Conservation (phyloP, 2,113 vertebrate genomes). For the Dipodomys stephensi region DNA sequence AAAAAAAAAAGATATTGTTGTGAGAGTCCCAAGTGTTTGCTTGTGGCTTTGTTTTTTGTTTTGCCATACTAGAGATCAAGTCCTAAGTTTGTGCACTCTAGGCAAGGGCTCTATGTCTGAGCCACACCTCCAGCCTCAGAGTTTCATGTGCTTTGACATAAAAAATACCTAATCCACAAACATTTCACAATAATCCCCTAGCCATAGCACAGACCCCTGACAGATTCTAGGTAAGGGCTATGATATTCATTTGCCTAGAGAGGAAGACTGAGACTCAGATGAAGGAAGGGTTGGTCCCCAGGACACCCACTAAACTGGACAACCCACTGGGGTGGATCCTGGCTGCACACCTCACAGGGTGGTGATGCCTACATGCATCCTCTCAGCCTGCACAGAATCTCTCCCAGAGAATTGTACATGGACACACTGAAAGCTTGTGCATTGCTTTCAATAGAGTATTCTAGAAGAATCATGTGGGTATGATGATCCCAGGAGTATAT, state of each 20-base stretch:
- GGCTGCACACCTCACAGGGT: neutral
- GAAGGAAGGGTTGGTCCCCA: neutral
- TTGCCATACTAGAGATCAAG: neutral
- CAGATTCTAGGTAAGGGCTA: neutral
- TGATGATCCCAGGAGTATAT: neutral
- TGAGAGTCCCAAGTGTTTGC: neutral
- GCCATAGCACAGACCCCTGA: neutral
- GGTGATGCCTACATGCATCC: neutral
- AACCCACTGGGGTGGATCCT: neutral
- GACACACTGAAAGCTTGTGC: neutral
- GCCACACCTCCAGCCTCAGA: neutral
- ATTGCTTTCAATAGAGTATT: neutral
- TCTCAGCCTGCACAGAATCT: neutral
- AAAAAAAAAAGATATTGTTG: neutral
- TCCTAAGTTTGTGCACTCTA: neutral
- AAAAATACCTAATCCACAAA: neutral
- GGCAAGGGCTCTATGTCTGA: neutral
- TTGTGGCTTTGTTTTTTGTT: neutral
- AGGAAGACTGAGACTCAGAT: neutral
- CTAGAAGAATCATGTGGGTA: neutral
- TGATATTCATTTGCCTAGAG: neutral
- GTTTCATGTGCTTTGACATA: constrained; percentile 29
- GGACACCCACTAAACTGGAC: neutral
- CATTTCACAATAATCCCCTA: neutral
- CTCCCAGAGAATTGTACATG: neutral